Evolutionary conservation across 2,888 invertebrate species (phyloP).

Genomic region (Chydorus sphaericus): DNA sequence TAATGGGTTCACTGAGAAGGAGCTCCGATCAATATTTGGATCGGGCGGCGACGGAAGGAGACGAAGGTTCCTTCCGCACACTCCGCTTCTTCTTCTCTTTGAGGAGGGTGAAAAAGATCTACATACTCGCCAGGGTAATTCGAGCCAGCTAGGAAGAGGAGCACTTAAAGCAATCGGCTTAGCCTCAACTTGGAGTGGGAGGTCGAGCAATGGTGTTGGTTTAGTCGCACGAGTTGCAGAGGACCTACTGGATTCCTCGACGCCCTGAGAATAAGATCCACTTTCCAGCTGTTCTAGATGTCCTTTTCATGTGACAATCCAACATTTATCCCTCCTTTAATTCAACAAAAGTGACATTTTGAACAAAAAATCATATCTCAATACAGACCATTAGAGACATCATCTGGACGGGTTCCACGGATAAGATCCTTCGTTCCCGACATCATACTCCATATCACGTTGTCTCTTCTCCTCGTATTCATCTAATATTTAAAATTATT

Average conservation of each 20-base stretch:
- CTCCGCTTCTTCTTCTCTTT: neutral
- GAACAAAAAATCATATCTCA: too few relatives aligned
- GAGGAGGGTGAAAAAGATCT: neutral
- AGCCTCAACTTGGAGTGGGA: neutral
- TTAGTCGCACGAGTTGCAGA: neutral
- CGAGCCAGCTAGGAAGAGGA: neutral
- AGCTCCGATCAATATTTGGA: neutral
- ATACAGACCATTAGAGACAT: too few relatives aligned
- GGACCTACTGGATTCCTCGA: too few relatives aligned
- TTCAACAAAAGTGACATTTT: neutral
- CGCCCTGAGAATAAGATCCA: too few relatives aligned
- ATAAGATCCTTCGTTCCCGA: neutral
- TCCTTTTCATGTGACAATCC: too few relatives aligned
- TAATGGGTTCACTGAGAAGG: neutral
- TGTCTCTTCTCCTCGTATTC: neutral
- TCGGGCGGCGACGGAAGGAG: neutral
- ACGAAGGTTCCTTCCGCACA: neutral
- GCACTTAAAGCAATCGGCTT: slow-evolving; percentile 3
- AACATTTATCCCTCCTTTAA: neutral
- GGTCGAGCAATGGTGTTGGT: neutral
- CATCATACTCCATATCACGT: neutral
- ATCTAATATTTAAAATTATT: too few relatives aligned
- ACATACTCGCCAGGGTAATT: neutral
- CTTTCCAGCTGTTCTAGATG: too few relatives aligned
- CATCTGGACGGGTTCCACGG: too few relatives aligned